Percentiles rank a stretch among this genome's conserved stretches.
Evolutionary conservation across 1,140 invertebrate genomes (phyloP).

Genomic region (Bombus waltoni): DNA sequence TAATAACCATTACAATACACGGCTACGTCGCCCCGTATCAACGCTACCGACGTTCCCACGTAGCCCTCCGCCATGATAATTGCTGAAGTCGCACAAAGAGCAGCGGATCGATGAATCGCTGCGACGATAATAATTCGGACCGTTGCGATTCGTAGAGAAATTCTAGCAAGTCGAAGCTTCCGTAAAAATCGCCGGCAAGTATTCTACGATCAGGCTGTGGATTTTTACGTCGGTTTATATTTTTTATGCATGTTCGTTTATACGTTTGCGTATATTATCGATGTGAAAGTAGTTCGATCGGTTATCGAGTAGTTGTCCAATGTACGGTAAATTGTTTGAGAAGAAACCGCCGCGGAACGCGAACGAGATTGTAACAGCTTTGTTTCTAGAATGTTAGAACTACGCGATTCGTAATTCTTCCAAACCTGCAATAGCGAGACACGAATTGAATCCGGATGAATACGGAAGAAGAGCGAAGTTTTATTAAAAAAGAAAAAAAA

Average conservation of each 20-base stretch:
- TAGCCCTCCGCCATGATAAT: conserved; percentile 23
- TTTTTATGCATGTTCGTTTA: not conserved
- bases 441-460: no score
- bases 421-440: no score
- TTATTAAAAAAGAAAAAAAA: no score
- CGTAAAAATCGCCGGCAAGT: not conserved
- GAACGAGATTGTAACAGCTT: no score
- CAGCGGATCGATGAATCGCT: conserved; percentile 30
- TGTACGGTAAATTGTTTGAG: no score
- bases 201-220: not conserved
- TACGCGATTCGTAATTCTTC: no score
- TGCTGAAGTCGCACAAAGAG: conserved; percentile 47
- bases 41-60: conserved; percentile 48
- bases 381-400: no score
- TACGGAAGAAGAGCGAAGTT: no score
- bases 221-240: not conserved
- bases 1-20: conserved; percentile 69
- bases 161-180: not conserved
- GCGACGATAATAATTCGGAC: conserved; percentile 21
- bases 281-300: no score
- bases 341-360: no score
- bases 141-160: not conserved
- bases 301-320: no score
- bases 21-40: conserved; percentile 16
- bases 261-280: no score